Conservation (phyloP, 2,888 invertebrate genomes). For the Drosophila fulvimacula region DNA sequence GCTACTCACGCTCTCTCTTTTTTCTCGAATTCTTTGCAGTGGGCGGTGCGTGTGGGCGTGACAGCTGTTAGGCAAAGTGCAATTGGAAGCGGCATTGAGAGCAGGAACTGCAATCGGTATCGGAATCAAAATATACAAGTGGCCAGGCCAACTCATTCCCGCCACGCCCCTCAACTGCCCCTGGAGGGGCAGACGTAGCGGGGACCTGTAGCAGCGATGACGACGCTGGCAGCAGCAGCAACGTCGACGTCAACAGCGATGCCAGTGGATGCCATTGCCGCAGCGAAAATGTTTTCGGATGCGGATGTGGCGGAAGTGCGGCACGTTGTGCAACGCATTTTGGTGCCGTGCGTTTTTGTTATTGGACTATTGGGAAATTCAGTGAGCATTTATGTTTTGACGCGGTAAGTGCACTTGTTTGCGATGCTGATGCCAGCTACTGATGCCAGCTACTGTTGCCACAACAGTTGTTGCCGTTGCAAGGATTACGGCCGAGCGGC, state of each 20-base stretch:
- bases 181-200: conserved; percentile 30
- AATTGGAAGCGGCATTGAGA: conserved; percentile 46
- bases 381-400: conserved; percentile 86
- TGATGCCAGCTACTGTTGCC: conserved; percentile 11
- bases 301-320: conserved; percentile 83
- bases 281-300: conserved; percentile 78
- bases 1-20: conserved; percentile 7
- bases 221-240: conserved; percentile 24
- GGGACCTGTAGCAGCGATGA: conserved; percentile 23
- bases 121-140: conserved; percentile 48
- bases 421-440: conserved; percentile 11
- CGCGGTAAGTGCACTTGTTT: conserved; percentile 85
- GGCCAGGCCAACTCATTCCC: not conserved
- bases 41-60: conserved; percentile 36
- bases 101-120: conserved; percentile 50
- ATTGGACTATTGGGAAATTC: conserved; percentile 90
- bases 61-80: conserved; percentile 39
- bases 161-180: not conserved
- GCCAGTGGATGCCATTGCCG: conserved; percentile 44
- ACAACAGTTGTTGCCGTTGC: conserved; percentile 34
- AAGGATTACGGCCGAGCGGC: conserved; percentile 58
- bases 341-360: conserved; percentile 88
- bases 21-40: conserved; percentile 25
- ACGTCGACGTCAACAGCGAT: conserved; percentile 31
- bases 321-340: conserved; percentile 86